Evolutionary conservation across 2,888 invertebrate genomes (phyloP).

Genomic region (Corythucha ciliata): DNA sequence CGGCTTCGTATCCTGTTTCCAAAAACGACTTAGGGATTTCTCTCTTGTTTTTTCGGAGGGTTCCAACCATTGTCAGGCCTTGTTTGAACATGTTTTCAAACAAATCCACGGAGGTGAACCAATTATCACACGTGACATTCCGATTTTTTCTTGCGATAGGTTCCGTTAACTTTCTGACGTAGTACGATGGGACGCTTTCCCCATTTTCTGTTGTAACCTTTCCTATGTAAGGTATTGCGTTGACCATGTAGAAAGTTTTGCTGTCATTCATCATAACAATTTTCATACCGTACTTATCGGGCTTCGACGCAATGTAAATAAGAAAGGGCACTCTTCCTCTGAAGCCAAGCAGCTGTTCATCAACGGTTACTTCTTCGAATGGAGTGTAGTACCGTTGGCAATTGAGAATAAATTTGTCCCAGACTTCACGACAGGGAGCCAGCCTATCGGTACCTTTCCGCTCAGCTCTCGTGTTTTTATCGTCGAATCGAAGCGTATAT

Average conservation of each 20-base stretch:
- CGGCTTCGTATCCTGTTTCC: neutral
- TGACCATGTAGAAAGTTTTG: slow-evolving; percentile 21
- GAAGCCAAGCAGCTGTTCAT: slow-evolving; percentile 19
- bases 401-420: slow-evolving; percentile 16
- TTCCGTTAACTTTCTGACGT: too few relatives aligned
- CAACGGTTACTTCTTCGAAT: slow-evolving; percentile 15
- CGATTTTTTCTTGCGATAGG: too few relatives aligned
- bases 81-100: too few relatives aligned
- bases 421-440: slow-evolving; percentile 20
- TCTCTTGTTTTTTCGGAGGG: slow-evolving; percentile 4
- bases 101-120: too few relatives aligned
- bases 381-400: slow-evolving; percentile 13
- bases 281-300: slow-evolving; percentile 12
- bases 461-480: neutral
- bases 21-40: neutral
- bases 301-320: slow-evolving; percentile 9
- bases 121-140: too few relatives aligned
- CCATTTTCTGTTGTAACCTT: neutral
- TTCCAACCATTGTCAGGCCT: slow-evolving; percentile 9
- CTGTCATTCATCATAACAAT: slow-evolving; percentile 17
- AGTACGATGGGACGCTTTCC: too few relatives aligned
- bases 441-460: neutral
- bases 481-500: slow-evolving; percentile 14
- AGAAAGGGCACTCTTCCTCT: slow-evolving; percentile 10
- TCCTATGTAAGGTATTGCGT: slow-evolving; percentile 19